These are phyloP conservation scores for Nylanderia fulva DNA, from an alignment of 1,140 invertebrate genomes.

Conservation along the genomic window DNA sequence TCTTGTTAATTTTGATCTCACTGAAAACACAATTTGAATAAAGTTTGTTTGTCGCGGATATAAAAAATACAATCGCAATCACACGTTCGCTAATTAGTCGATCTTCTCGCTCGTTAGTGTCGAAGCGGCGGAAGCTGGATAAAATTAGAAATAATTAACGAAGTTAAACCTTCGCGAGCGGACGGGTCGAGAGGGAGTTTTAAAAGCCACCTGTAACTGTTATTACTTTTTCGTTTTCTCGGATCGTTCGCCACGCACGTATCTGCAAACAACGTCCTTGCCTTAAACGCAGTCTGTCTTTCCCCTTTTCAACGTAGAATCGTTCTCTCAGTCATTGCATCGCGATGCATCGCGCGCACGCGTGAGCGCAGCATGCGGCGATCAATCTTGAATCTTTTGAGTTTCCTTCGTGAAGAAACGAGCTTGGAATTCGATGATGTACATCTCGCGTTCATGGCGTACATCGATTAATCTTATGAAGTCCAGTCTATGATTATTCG, in stretches of 20 bases:
- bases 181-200: conserved; percentile 15
- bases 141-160: conserved; percentile 57
- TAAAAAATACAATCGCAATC: not conserved
- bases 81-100: conserved; percentile 8
- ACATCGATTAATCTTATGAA: conserved; percentile 16
- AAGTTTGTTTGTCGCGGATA: not conserved
- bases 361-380: conserved; percentile 10
- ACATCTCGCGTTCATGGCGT: not conserved
- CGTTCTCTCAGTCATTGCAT: not conserved
- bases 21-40: not conserved
- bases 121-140: conserved; percentile 7
- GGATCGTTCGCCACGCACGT: conserved; percentile 51
- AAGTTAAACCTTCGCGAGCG: conserved; percentile 27
- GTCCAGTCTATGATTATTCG: not conserved
- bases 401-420: conserved; percentile 11
- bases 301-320: conserved; percentile 2
- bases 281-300: conserved; percentile 7
- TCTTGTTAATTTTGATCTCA: conserved; percentile 19
- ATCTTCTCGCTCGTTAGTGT: conserved; percentile 10
- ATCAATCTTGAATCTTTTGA: conserved; percentile 52
- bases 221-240: conserved; percentile 60
- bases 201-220: conserved; percentile 62
- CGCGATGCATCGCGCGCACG: conserved; percentile 36
- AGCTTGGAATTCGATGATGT: not conserved
- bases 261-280: conserved; percentile 17